These are phyloP conservation scores for Phoeniculus purpureus DNA, from an alignment of 2,797 vertebrate species.

Conservation along the genomic window DNA sequence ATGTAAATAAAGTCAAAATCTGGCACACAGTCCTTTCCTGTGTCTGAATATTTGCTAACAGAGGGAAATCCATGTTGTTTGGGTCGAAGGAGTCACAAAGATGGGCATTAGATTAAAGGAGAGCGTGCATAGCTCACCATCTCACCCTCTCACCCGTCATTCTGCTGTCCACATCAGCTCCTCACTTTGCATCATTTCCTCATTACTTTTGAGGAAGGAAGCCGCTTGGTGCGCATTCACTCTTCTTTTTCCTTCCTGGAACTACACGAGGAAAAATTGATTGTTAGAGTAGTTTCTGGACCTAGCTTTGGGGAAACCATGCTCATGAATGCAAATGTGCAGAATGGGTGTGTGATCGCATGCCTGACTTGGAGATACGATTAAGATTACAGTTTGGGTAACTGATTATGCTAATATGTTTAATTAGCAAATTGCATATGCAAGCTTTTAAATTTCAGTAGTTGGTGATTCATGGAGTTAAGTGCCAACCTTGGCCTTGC, in stretches of 20 bases:
- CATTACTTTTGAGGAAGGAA: neutral
- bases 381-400: slow-evolving; percentile 37
- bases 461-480: neutral
- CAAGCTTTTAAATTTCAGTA: neutral
- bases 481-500: neutral
- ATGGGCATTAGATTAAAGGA: slow-evolving; percentile 18
- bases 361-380: neutral
- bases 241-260: slow-evolving; percentile 13
- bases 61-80: slow-evolving; percentile 9
- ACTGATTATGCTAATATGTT: slow-evolving; percentile 44
- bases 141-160: neutral
- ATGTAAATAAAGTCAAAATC: slow-evolving; percentile 62
- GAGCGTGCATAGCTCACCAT: neutral
- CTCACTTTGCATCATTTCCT: neutral
- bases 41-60: neutral
- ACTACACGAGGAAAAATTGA: neutral
- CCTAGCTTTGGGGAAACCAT: neutral
- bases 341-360: slow-evolving; percentile 32
- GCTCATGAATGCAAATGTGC: neutral
- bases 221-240: neutral
- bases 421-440: slow-evolving; percentile 61
- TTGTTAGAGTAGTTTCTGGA: neutral
- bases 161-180: neutral
- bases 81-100: neutral
- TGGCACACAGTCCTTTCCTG: slow-evolving; percentile 34